phyloP scores from a whole-genome alignment of 2,888 invertebrate genomes.

The Neocrepidodera transversa region DNA sequence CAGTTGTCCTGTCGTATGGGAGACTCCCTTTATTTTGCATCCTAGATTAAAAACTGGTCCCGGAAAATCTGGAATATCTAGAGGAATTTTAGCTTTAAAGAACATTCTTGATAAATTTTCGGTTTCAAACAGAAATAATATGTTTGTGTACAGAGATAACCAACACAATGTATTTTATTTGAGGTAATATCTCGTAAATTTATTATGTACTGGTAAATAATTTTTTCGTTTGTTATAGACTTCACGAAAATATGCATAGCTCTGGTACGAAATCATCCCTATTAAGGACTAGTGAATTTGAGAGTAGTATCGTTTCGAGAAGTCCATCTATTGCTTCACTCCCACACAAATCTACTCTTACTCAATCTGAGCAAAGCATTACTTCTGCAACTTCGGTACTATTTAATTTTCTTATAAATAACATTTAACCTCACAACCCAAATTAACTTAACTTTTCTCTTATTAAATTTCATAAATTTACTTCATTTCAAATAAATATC shows the following conservation, averaged over 20 bases:
- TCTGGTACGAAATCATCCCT: constrained; percentile 46
- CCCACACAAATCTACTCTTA: constrained; percentile 53
- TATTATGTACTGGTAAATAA: not conserved
- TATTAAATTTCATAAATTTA: too few relatives aligned
- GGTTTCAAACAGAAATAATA: constrained; percentile 75
- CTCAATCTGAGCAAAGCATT: constrained; percentile 54
- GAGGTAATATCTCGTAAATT: constrained; percentile 47
- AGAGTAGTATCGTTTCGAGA: constrained; percentile 59
- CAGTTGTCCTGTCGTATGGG: constrained; percentile 77
- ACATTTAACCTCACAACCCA: too few relatives aligned
- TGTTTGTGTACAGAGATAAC: constrained; percentile 77
- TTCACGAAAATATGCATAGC: constrained; percentile 59
- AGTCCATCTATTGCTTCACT: constrained; percentile 64
- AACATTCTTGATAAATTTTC: constrained; percentile 73
- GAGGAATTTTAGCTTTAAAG: constrained; percentile 70
- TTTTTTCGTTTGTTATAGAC: constrained; percentile 47
- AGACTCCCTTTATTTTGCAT: constrained; percentile 72
- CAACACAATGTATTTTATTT: constrained; percentile 69
- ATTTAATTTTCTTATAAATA: constrained; percentile 9
- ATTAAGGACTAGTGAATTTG: constrained; percentile 54
- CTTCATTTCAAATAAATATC: too few relatives aligned
- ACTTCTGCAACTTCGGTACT: constrained; percentile 51
- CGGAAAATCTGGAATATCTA: constrained; percentile 66
- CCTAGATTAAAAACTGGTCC: constrained; percentile 72
- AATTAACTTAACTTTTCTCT: too few relatives aligned